Evolutionary conservation across 2,113 vertebrate species (phyloP).

Genomic region (Axis porcinus): DNA sequence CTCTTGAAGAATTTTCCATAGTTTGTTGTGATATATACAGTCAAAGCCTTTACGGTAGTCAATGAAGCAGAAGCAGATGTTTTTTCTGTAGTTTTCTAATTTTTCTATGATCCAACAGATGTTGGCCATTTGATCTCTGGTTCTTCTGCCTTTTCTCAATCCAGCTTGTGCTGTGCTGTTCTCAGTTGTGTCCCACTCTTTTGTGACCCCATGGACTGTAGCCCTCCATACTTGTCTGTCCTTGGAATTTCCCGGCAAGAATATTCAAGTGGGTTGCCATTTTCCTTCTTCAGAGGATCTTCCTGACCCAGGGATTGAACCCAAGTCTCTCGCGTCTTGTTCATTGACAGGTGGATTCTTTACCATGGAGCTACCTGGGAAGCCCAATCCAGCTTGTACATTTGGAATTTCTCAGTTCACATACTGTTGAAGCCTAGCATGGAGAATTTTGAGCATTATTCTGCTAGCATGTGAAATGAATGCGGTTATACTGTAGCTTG

Average conservation of each 20-base stretch:
- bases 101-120: neutral
- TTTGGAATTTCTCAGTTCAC: neutral
- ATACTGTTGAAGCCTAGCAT: neutral
- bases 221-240: neutral
- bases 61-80: neutral
- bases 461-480: neutral
- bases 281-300: neutral
- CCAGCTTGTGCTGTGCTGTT: neutral
- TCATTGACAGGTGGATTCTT: neutral
- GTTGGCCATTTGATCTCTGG: neutral
- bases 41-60: neutral
- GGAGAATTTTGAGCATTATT: neutral
- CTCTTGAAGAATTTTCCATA: neutral
- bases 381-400: neutral
- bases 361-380: neutral
- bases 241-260: neutral
- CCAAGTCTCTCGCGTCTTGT: neutral
- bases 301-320: neutral
- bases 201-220: neutral
- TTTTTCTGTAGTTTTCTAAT: neutral
- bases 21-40: neutral
- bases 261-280: neutral
- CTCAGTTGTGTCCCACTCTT: neutral
- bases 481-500: neutral
- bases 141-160: neutral